These are phyloP conservation scores for Ammodytes dubius DNA, from an alignment of 2,113 vertebrate species.

Conservation along the genomic window DNA sequence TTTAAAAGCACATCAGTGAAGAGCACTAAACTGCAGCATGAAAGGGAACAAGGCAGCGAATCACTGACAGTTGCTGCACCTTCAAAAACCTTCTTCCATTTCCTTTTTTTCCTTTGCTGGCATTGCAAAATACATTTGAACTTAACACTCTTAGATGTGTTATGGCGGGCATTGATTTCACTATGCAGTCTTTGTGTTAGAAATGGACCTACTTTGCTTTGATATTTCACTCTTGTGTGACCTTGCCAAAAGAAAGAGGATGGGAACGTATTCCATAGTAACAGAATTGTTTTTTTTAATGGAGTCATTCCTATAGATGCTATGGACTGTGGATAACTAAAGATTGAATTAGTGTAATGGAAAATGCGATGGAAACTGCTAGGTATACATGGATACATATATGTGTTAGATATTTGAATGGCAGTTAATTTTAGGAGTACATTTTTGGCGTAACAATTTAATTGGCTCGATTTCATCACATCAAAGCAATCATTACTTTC, in stretches of 20 bases:
- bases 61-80: constrained; percentile 63
- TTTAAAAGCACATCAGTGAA: constrained; percentile 67
- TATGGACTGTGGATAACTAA: constrained; percentile 57
- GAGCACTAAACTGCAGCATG: constrained; percentile 62
- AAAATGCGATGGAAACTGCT: constrained; percentile 57
- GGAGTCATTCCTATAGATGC: constrained; percentile 43
- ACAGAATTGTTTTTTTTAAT: constrained; percentile 50
- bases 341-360: constrained; percentile 65
- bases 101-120: constrained; percentile 48
- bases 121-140: constrained; percentile 58
- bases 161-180: constrained; percentile 64
- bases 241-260: constrained; percentile 54
- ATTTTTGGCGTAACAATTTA: constrained; percentile 9
- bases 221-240: constrained; percentile 59
- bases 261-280: constrained; percentile 40
- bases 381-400: neutral
- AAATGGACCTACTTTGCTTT: constrained; percentile 69
- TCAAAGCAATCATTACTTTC: constrained; percentile 21
- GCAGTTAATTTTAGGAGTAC: neutral
- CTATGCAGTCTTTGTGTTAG: constrained; percentile 67
- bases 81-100: constrained; percentile 63
- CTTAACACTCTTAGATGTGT: constrained; percentile 67
- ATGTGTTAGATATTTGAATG: neutral
- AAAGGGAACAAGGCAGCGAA: constrained; percentile 64
- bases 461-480: constrained; percentile 22